Evolutionary conservation across 1,140 invertebrate genomes (phyloP).

Genomic region (Glomeris maerens): DNA sequence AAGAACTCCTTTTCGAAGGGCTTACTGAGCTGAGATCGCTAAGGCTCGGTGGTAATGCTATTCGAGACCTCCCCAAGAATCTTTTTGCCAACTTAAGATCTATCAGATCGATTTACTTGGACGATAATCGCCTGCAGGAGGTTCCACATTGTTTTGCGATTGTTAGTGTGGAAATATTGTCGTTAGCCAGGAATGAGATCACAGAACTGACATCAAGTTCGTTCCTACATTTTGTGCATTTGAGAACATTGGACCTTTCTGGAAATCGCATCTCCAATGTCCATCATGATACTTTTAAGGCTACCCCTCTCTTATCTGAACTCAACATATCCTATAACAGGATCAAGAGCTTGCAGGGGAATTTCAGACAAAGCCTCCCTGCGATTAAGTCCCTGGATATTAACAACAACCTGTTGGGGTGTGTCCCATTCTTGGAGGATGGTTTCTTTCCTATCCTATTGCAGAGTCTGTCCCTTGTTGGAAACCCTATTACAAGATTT

Average conservation of each 20-base stretch:
- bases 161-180: constrained; percentile 44
- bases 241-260: constrained; percentile 38
- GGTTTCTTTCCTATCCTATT: too few relatives aligned
- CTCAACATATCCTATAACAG: too few relatives aligned
- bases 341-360: too few relatives aligned
- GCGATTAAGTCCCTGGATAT: too few relatives aligned
- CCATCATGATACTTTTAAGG: too few relatives aligned
- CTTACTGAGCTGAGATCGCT: constrained; percentile 12
- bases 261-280: constrained; percentile 59
- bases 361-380: too few relatives aligned
- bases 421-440: too few relatives aligned
- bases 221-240: constrained; percentile 15
- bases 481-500: too few relatives aligned
- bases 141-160: constrained; percentile 43
- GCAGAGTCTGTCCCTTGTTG: too few relatives aligned
- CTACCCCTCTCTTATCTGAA: too few relatives aligned
- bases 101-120: constrained; percentile 22
- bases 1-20: constrained; percentile 5
- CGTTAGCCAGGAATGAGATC: constrained; percentile 19
- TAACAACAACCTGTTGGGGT: too few relatives aligned
- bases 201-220: constrained; percentile 13
- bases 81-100: constrained; percentile 16
- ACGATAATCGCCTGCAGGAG: constrained; percentile 23
- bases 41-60: constrained; percentile 18
- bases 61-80: constrained; percentile 14